Evolutionary conservation across 37 sponge, comb jelly and placozoan genomes (phyloP), one percentile per base, ranked within the genome.

Genomic region (Aplysina aerophoba): DNA sequence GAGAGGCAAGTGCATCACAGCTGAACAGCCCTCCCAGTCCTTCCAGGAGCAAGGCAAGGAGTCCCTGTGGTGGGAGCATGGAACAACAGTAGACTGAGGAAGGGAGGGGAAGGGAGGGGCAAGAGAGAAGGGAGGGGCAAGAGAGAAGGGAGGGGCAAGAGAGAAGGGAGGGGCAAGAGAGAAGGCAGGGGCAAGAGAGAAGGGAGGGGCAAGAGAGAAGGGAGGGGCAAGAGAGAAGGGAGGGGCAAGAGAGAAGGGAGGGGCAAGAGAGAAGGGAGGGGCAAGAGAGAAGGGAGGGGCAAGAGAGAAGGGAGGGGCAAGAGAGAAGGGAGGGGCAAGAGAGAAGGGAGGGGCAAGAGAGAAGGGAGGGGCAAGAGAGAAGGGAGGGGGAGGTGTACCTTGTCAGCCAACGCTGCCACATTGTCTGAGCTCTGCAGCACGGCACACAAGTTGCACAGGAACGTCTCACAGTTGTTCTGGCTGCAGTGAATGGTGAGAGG

Each of bases 61-160:
- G 37, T 21, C 53, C 37, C 78, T 75, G 73, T 12, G 35, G 4
- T 31, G 3, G 71, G 30, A 35, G 6, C 12, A 3, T 33, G 71
- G 34, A 35, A 69, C 6, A 71, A 34, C 22, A 20, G n/a, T n/a
- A n/a, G n/a, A n/a, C n/a, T n/a, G n/a, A 8, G 3, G 50, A 44
- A 8, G 50, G 50, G 15, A 85, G 87, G 58, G 87, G 87, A 27
- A 54, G n/a, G 34, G 66, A 15, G 53, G 81, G 39, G 20, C 88
- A 85, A 22, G 87, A 44, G 58, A 85, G 81, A 40, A 87, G 85
- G 33, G 85, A 87, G 62, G 87, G 1, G 59, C 28, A 31, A 81
- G 55, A n/a, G 62, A 87, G 91, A 20, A 37, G 75, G 12, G 81
- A 41, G 12, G 85, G 34, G 85, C 81, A 81, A 24, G 59, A 71